A percentile compares a stretch with the other conserved stretches of the same genome.
These are phyloP conservation scores for Hedya salicella DNA, from an alignment of 2,888 invertebrate genomes.

Conservation along the genomic window DNA sequence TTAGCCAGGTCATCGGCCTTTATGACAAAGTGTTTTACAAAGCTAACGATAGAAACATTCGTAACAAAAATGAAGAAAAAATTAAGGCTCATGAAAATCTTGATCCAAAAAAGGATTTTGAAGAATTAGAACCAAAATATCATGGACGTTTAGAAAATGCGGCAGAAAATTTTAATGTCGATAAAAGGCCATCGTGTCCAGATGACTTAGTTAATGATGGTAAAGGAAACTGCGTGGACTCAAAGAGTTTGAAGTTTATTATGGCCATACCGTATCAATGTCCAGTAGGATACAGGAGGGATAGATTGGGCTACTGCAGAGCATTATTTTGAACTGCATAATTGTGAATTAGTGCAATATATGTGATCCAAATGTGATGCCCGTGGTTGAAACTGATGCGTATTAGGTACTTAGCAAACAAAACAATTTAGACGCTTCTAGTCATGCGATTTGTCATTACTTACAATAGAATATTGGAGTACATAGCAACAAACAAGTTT, in stretches of 20 bases:
- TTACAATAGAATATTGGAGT: too few species aligned
- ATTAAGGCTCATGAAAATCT: constrained; percentile 46
- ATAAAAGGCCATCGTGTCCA: constrained; percentile 52
- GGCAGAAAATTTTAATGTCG: constrained; percentile 32
- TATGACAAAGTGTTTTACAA: constrained; percentile 66
- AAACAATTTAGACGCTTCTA: background rate
- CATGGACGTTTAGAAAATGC: constrained; percentile 54
- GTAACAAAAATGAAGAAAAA: constrained; percentile 43
- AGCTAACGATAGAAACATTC: constrained; percentile 50
- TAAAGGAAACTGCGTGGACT: constrained; percentile 58
- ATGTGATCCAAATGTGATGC: background rate
- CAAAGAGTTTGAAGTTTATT: constrained; percentile 61
- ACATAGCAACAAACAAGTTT: too few species aligned
- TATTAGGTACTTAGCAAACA: background rate
- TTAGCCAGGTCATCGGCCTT: constrained; percentile 61
- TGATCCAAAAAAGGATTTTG: constrained; percentile 69
- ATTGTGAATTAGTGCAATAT: background rate
- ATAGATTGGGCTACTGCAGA: constrained; percentile 69
- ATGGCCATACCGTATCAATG: constrained; percentile 70
- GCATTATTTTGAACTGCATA: constrained; percentile 51
- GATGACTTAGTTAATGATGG: constrained; percentile 58
- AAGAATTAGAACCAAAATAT: constrained; percentile 68
- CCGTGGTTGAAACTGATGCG: background rate
- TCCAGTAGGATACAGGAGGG: constrained; percentile 67
- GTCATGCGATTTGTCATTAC: too few species aligned